Percentiles rank a stretch among this genome's conserved stretches.
phyloP scores from a whole-genome alignment of 2,113 vertebrate species.

The Nettapus auritus region DNA sequence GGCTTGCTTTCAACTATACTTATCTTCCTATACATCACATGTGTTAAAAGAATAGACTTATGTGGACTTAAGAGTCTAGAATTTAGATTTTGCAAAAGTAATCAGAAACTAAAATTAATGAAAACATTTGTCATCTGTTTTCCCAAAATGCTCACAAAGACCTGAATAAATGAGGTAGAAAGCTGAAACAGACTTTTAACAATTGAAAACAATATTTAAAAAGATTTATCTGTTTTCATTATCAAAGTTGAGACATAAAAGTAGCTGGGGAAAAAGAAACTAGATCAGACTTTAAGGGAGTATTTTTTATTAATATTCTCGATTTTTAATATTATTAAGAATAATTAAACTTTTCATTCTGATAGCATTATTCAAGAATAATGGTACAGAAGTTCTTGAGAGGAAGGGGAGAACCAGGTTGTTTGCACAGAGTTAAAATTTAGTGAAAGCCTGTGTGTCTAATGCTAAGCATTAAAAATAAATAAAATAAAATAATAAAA shows the following conservation, averaged over 20 bases:
- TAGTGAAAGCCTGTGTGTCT: not conserved
- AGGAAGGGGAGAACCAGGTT: not conserved
- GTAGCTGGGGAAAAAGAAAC: not conserved
- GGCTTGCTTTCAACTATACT: not conserved
- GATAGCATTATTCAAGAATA: not conserved
- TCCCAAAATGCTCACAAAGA: not conserved
- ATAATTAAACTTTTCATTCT: not conserved
- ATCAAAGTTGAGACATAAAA: not conserved
- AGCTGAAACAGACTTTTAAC: not conserved
- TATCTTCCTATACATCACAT: not conserved
- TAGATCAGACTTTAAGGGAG: not conserved
- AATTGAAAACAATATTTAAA: not conserved
- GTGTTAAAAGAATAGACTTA: not conserved
- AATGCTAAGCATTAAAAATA: not conserved
- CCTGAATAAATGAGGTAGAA: not conserved
- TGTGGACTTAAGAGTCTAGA: not conserved
- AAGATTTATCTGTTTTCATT: not conserved
- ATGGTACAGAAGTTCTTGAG: accelerated
- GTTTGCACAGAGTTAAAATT: not conserved
- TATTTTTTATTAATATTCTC: not conserved
- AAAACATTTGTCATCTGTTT: not conserved
- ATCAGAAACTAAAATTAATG: not conserved
- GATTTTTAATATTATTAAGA: not conserved
- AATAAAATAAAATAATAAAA: not conserved
- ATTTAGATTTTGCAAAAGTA: not conserved